Evolutionary conservation across 1,140 invertebrate genomes (phyloP).

Genomic region (Eriocheir sinensis): DNA sequence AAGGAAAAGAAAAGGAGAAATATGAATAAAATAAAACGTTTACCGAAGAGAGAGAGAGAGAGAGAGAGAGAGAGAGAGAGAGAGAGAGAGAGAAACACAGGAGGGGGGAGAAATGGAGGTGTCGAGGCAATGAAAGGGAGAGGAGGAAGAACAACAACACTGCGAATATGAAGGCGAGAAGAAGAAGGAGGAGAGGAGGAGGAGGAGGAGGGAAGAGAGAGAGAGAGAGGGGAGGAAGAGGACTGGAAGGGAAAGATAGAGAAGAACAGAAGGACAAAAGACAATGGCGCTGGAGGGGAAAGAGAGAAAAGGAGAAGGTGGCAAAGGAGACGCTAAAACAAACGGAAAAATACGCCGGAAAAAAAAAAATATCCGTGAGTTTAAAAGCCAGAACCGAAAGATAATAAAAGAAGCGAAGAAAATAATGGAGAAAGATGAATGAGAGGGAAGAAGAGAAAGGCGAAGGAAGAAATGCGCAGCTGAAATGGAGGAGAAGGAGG

Average conservation of each 20-base stretch:
- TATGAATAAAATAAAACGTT: too few relatives aligned
- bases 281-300: neutral
- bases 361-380: too few relatives aligned
- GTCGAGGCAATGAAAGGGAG: neutral
- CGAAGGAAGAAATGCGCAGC: too few relatives aligned
- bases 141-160: too few relatives aligned
- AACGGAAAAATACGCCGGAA: too few relatives aligned
- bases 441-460: too few relatives aligned
- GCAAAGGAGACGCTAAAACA: neutral
- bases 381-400: too few relatives aligned
- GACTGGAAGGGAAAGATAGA: neutral
- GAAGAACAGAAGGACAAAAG: constrained; percentile 1
- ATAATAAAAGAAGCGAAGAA: too few relatives aligned
- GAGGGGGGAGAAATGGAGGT: neutral
- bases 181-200: neutral
- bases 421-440: too few relatives aligned
- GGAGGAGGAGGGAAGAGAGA: neutral
- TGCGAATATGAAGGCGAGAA: neutral
- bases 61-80: constrained; percentile 22
- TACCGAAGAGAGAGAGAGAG: constrained; percentile 22
- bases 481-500: too few relatives aligned
- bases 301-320: neutral
- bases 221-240: constrained; percentile 19
- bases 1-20: constrained; percentile 2
- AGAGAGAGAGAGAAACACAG: neutral